phyloP scores from a whole-genome alignment of 2,797 vertebrate species.

The Fistularia tabacaria region DNA sequence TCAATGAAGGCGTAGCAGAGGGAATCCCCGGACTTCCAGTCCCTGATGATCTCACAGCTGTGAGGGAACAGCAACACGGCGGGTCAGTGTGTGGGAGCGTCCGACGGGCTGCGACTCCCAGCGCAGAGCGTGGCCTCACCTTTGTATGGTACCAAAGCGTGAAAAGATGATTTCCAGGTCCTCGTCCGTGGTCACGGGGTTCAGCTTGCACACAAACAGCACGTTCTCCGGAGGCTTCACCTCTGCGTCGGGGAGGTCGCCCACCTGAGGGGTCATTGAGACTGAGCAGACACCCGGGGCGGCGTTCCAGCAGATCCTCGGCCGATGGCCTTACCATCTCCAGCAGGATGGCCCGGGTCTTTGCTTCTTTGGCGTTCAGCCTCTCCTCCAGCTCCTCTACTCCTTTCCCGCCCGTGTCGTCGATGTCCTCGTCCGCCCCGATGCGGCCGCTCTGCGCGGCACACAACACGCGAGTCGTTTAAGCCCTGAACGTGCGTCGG shows the following conservation, averaged over 20 bases:
- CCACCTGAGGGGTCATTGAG: constrained; percentile 75
- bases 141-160: constrained; percentile 90
- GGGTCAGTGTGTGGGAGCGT: not conserved
- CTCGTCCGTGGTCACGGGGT: constrained; percentile 95
- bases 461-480: not conserved
- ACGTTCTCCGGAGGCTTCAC: constrained; percentile 93
- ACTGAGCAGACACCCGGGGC: not conserved
- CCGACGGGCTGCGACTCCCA: not conserved
- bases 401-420: constrained; percentile 83
- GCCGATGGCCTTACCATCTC: constrained; percentile 84
- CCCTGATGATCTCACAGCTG: constrained; percentile 97
- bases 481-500: not conserved
- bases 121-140: constrained; percentile 61
- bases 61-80: constrained; percentile 1
- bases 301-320: not conserved
- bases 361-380: constrained; percentile 92
- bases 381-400: constrained; percentile 88
- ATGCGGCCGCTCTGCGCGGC: constrained; percentile 89
- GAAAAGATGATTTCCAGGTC: constrained; percentile 98
- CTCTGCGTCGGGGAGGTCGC: constrained; percentile 93
- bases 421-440: constrained; percentile 92
- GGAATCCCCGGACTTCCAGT: constrained; percentile 94
- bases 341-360: constrained; percentile 92
- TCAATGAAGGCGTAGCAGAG: constrained; percentile 98
- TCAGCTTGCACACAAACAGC: constrained; percentile 95